Conservation (phyloP, 2,888 invertebrate species). For the Anaspis maculata region DNA sequence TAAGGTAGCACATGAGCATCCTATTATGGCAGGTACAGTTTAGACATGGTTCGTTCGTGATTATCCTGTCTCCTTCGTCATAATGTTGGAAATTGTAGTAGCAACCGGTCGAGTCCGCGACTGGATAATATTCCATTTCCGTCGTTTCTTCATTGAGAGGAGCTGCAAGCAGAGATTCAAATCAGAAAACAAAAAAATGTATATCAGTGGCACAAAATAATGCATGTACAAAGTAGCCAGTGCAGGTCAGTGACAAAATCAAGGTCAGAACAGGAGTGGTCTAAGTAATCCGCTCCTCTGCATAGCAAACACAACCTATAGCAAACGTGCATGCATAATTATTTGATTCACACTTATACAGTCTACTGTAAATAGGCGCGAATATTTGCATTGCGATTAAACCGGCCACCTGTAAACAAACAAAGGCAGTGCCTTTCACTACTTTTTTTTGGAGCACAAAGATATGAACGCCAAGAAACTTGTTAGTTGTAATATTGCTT, state of each 20-base stretch:
- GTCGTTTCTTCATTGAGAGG: conserved; percentile 49
- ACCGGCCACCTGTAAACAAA: no score
- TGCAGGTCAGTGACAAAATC: conserved; percentile 16
- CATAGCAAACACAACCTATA: no score
- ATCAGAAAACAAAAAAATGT: conserved; percentile 8
- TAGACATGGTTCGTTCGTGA: conserved; percentile 90
- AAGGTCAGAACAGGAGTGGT: no score
- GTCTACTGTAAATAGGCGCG: no score
- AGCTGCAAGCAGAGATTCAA: conserved; percentile 47
- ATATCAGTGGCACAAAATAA: conserved; percentile 6
- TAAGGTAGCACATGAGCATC: conserved; percentile 91
- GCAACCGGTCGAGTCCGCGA: conserved; percentile 58
- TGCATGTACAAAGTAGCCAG: no score
- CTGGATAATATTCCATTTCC: conserved; percentile 56
- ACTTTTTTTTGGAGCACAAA: no score
- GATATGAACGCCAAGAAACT: no score
- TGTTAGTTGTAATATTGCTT: no score
- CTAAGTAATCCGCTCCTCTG: conserved; percentile 13
- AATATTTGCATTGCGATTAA: no score
- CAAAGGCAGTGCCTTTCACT: no score
- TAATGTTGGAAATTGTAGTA: conserved; percentile 93
- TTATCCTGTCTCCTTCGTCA: conserved; percentile 85
- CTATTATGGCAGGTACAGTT: conserved; percentile 93
- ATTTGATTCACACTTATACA: no score
- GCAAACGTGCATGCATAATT: no score